A percentile compares a stretch with the other conserved stretches of the same genome.
phyloP scores from a whole-genome alignment of 2,113 vertebrate genomes.

The Ceyx cyanopectus region DNA sequence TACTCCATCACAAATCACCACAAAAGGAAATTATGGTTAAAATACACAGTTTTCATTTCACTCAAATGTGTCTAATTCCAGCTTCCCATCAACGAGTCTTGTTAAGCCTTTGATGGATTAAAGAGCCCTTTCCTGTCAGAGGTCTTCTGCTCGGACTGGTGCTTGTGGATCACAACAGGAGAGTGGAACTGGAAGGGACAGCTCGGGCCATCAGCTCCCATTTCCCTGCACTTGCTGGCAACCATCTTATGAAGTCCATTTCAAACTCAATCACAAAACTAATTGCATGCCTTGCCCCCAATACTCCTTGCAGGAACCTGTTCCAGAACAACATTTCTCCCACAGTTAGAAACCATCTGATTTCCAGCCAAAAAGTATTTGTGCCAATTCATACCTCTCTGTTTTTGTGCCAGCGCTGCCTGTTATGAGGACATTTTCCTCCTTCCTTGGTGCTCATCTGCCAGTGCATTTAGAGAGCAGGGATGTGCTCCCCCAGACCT shows the following conservation, averaged over 20 bases:
- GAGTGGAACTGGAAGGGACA: background rate
- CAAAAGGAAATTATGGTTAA: background rate
- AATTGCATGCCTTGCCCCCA: constrained; percentile 45
- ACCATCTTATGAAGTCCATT: constrained; percentile 36
- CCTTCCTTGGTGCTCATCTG: background rate
- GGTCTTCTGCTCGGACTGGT: background rate
- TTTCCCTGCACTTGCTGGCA: constrained; percentile 55
- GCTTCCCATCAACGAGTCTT: background rate
- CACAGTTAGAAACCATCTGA: constrained; percentile 32
- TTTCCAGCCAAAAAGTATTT: constrained; percentile 44
- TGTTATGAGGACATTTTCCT: constrained; percentile 13
- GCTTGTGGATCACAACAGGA: constrained; percentile 3
- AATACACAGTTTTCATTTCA: background rate
- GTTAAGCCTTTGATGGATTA: background rate
- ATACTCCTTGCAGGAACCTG: constrained; percentile 6
- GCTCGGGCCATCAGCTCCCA: constrained; percentile 10
- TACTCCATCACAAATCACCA: background rate
- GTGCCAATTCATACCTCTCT: constrained; percentile 47
- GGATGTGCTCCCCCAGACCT: background rate
- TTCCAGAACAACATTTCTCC: constrained; percentile 56
- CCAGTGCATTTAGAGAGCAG: background rate
- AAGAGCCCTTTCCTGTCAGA: background rate
- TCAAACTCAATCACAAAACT: constrained; percentile 56
- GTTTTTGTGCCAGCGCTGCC: constrained; percentile 24
- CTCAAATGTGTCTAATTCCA: background rate